Conservation (phyloP, 2,888 invertebrate genomes). For the Neoitamus cyanurus region DNA sequence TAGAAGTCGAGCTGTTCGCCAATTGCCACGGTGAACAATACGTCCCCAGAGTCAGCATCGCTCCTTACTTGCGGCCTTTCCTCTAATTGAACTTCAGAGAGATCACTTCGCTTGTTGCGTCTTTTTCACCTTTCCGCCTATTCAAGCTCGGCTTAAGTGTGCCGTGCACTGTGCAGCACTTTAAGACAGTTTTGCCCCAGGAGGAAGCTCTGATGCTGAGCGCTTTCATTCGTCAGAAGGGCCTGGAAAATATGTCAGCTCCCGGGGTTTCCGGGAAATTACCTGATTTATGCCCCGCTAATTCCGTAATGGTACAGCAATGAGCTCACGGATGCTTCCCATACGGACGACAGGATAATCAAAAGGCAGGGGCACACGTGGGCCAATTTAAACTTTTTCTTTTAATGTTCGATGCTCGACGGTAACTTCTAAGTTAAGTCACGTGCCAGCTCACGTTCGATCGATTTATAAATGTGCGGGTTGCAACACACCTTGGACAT, state of each 20-base stretch:
- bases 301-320: neutral
- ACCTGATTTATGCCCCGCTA: slow-evolving; percentile 8
- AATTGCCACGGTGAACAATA: neutral
- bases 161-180: neutral
- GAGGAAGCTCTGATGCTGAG: neutral
- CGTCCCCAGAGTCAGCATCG: neutral
- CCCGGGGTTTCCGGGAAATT: neutral
- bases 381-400: slow-evolving; percentile 1
- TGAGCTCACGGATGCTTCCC: neutral
- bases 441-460: neutral
- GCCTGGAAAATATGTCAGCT: slow-evolving; percentile 3
- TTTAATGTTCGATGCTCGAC: neutral
- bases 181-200: neutral
- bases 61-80: neutral
- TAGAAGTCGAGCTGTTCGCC: neutral
- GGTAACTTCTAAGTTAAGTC: neutral
- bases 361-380: neutral
- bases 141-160: neutral
- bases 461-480: neutral
- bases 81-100: neutral
- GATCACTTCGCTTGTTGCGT: neutral
- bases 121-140: neutral
- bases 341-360: neutral
- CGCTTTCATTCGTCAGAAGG: neutral
- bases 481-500: neutral